A percentile compares a stretch with the other conserved stretches of the same genome.
Evolutionary conservation across 2,888 invertebrate genomes (phyloP).

Genomic region (Monopis laevigella): DNA sequence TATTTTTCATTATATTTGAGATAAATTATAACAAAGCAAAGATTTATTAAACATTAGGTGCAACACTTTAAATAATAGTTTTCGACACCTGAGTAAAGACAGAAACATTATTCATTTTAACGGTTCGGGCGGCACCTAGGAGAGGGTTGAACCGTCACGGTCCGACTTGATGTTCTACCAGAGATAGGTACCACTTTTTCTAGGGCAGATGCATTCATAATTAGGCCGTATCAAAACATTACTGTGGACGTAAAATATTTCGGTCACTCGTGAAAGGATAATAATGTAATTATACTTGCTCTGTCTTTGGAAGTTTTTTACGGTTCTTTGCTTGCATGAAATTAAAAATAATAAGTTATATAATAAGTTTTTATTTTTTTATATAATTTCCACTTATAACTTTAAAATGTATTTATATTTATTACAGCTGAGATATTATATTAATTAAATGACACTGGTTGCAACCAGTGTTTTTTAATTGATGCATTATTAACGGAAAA

Average conservation of each 20-base stretch:
- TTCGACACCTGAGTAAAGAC: conserved; percentile 27
- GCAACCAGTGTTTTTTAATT: no score
- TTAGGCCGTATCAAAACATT: conserved; percentile 64
- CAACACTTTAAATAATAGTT: conserved; percentile 25
- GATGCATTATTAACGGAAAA: no score
- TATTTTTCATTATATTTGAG: not conserved
- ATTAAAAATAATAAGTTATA: no score
- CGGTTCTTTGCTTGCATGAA: no score
- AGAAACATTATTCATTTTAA: conserved; percentile 58
- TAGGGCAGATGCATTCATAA: conserved; percentile 56
- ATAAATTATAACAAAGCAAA: conserved; percentile 19
- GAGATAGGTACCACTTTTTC: conserved; percentile 40
- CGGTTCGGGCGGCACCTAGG: conserved; percentile 50
- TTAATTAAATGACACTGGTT: no score
- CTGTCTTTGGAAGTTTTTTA: no score
- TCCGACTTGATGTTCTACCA: conserved; percentile 42
- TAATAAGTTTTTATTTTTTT: no score
- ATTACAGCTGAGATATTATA: no score
- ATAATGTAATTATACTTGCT: no score
- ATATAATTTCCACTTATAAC: no score
- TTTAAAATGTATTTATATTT: no score
- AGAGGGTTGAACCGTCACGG: conserved; percentile 56
- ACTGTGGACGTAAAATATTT: conserved; percentile 16
- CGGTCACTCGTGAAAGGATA: conserved; percentile 1
- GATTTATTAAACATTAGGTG: conserved; percentile 4